These are phyloP conservation scores for Amia ocellicauda DNA, from an alignment of 2,113 vertebrate genomes.

Conservation along the genomic window DNA sequence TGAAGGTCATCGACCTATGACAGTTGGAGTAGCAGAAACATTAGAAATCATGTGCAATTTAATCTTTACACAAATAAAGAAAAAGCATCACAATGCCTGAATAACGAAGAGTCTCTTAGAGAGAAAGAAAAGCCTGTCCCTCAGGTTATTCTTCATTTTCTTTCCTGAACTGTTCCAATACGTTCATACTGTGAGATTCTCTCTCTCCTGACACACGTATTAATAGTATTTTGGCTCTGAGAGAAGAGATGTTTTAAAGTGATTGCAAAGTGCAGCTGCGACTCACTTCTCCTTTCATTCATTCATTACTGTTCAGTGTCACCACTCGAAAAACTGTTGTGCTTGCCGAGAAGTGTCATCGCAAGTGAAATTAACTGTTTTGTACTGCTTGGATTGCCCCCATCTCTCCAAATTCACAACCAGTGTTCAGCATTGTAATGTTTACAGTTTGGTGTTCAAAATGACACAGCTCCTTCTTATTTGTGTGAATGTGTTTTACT, in stretches of 20 bases:
- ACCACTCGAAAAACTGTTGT: conserved; percentile 81
- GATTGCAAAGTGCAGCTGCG: conserved; percentile 84
- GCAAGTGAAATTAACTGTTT: conserved; percentile 75
- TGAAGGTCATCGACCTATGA: conserved; percentile 87
- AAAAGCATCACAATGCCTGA: conserved; percentile 78
- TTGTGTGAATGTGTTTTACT: too few relatives aligned
- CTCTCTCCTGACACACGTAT: conserved; percentile 87
- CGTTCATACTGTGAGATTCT: conserved; percentile 65
- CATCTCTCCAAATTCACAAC: conserved; percentile 47
- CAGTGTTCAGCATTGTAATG: conserved; percentile 30
- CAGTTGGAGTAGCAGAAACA: conserved; percentile 77
- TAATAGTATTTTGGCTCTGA: conserved; percentile 85
- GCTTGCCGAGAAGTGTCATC: conserved; percentile 76
- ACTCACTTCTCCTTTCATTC: conserved; percentile 78
- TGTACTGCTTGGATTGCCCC: conserved; percentile 59
- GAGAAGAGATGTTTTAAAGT: conserved; percentile 77
- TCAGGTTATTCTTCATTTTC: conserved; percentile 78
- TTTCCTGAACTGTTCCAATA: conserved; percentile 63
- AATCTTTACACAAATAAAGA: conserved; percentile 96
- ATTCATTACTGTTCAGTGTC: conserved; percentile 83
- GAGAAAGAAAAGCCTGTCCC: conserved; percentile 73
- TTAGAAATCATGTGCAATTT: conserved; percentile 97
- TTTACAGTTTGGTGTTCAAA: too few relatives aligned
- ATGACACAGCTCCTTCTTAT: too few relatives aligned
- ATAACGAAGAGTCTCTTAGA: conserved; percentile 78